Percentiles rank a stretch among this genome's conserved stretches.
These are phyloP conservation scores for Troglohyphantes excavatus DNA, from an alignment of 2,888 invertebrate species.

Conservation along the genomic window DNA sequence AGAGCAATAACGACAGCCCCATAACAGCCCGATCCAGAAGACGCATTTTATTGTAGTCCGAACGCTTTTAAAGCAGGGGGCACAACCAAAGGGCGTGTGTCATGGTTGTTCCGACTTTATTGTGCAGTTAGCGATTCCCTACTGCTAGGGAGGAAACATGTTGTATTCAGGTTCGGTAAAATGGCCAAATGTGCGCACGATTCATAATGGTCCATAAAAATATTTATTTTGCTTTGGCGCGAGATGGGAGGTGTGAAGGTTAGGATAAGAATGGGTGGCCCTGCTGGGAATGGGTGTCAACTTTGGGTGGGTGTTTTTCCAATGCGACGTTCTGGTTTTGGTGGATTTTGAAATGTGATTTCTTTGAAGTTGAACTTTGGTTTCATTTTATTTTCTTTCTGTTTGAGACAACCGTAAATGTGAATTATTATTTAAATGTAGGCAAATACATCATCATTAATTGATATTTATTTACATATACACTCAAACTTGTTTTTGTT, in stretches of 20 bases:
- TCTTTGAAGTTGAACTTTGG: too few species aligned
- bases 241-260: constrained; percentile 23
- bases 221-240: constrained; percentile 26
- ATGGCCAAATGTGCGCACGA: not conserved
- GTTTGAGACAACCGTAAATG: too few species aligned
- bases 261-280: not conserved
- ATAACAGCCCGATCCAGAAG: constrained; percentile 15
- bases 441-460: too few species aligned
- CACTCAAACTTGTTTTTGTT: too few species aligned
- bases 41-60: constrained; percentile 28
- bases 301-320: not conserved
- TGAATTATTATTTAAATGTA: too few species aligned
- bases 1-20: constrained; percentile 38
- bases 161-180: constrained; percentile 12
- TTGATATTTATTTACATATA: too few species aligned
- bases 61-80: constrained; percentile 32
- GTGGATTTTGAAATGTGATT: too few species aligned
- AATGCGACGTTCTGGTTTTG: not conserved
- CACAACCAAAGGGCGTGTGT: constrained; percentile 25
- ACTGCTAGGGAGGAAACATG: not conserved
- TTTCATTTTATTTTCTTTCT: too few species aligned
- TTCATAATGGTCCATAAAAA: constrained; percentile 36
- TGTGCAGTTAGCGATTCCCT: constrained; percentile 16
- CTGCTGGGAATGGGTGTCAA: not conserved
- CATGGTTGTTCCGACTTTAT: constrained; percentile 34